Conservation (phyloP, 1,140 invertebrate genomes). For the Cyrtorhinus lividipennis region DNA sequence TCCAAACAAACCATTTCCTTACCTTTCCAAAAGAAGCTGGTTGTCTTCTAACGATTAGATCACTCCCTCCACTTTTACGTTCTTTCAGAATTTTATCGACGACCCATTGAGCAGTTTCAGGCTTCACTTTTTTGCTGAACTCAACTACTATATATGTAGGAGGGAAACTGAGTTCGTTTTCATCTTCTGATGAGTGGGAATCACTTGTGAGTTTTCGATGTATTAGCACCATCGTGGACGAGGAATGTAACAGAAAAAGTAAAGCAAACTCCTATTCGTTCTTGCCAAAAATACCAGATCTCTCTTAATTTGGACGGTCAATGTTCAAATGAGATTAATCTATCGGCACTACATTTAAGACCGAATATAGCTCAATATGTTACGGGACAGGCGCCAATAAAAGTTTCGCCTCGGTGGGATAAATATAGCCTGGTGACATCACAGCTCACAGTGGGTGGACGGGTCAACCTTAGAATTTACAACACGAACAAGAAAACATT, state of each 20-base stretch:
- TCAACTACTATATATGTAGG: constrained; percentile 39
- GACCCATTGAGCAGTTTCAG: constrained; percentile 39
- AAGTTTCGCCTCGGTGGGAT: background rate
- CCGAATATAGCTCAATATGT: background rate
- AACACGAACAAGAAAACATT: no score
- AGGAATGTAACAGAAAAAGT: background rate
- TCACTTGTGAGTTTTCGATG: background rate
- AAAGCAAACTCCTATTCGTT: background rate
- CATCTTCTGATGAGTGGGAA: background rate
- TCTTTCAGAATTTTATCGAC: constrained; percentile 39
- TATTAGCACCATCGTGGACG: background rate
- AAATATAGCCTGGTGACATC: background rate
- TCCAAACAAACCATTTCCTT: no score
- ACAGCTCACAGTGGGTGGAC: no score
- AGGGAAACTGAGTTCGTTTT: constrained; percentile 28
- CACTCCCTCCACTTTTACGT: constrained; percentile 40
- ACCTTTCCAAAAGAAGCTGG: constrained; percentile 32
- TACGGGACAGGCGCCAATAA: background rate
- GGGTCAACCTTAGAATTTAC: no score
- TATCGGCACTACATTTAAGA: background rate
- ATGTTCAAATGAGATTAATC: background rate
- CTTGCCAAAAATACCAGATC: background rate
- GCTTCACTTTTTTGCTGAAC: constrained; percentile 34
- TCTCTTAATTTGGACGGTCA: background rate
- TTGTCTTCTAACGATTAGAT: constrained; percentile 39